phyloP scores from a whole-genome alignment of 2,113 vertebrate species.

The Oryzias woworae region DNA sequence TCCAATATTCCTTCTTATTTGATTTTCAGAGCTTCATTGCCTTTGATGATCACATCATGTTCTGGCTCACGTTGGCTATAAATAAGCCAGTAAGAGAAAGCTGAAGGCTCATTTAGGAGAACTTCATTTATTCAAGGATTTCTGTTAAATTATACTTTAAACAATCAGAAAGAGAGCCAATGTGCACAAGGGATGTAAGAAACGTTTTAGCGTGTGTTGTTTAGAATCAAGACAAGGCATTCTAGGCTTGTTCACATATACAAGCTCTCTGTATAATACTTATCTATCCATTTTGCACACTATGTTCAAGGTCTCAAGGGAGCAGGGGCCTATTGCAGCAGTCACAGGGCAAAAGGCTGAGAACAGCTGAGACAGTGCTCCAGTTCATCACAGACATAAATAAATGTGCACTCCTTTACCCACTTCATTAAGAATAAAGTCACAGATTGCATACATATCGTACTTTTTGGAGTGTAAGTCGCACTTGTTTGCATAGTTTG shows the following conservation, averaged over 20 bases:
- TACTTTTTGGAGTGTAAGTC: too few species aligned
- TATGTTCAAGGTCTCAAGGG: too few species aligned
- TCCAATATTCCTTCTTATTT: conserved; percentile 15
- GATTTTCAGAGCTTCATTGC: conserved; percentile 7
- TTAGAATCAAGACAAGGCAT: background rate
- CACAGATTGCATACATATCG: too few species aligned
- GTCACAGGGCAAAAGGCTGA: too few species aligned
- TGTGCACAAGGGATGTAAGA: background rate
- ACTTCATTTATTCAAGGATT: background rate
- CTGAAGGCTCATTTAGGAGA: conserved; percentile 8
- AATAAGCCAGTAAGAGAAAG: conserved; percentile 1
- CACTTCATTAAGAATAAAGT: too few species aligned
- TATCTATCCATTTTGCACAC: too few species aligned
- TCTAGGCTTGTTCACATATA: conserved; percentile 4
- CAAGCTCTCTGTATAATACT: background rate
- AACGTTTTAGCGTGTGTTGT: conserved; percentile 1
- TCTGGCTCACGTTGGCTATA: conserved; percentile 2
- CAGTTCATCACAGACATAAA: too few species aligned
- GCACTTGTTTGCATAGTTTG: too few species aligned
- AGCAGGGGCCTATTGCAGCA: too few species aligned
- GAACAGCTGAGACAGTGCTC: too few species aligned
- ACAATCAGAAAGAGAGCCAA: background rate
- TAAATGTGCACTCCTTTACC: too few species aligned
- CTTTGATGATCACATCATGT: background rate
- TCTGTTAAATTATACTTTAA: background rate